Conservation (phyloP, 1,140 invertebrate genomes). For the Adelges cooleyi region DNA sequence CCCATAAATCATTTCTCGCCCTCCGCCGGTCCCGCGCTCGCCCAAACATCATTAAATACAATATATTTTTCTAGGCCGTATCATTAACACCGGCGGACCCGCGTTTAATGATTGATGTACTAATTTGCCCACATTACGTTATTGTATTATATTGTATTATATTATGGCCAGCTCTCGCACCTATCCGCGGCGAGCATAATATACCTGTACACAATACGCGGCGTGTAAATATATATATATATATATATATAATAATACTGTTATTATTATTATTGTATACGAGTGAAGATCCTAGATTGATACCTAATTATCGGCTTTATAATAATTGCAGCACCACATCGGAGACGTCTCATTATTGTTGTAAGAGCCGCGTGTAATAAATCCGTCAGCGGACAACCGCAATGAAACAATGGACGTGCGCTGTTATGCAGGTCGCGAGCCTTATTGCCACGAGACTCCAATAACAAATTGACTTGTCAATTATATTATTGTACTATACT, state of each 20-base stretch:
- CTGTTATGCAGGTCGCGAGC: too few relatives aligned
- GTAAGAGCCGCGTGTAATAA: background rate
- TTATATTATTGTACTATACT: too few relatives aligned
- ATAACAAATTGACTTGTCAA: too few relatives aligned
- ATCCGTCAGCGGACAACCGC: too few relatives aligned
- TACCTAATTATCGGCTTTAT: background rate
- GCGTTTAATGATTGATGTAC: constrained; percentile 19
- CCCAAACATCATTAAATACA: constrained; percentile 6
- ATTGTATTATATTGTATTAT: background rate
- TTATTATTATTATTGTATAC: background rate
- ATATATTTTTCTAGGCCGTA: constrained; percentile 8
- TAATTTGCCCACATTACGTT: constrained; percentile 10
- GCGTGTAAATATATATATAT: too few relatives aligned
- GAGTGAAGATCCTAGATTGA: background rate
- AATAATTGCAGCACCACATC: background rate
- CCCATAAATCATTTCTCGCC: constrained; percentile 13
- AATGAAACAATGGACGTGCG: too few relatives aligned
- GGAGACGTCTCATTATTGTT: background rate
- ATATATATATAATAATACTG: too few relatives aligned
- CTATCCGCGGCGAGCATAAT: background rate
- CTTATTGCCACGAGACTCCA: too few relatives aligned
- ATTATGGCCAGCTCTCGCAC: too few relatives aligned
- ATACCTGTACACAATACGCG: too few relatives aligned
- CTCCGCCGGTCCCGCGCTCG: too few relatives aligned
- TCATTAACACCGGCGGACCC: background rate